These are phyloP conservation scores for Eupeodes luniger DNA, from an alignment of 2,888 invertebrate species.

Conservation along the genomic window DNA sequence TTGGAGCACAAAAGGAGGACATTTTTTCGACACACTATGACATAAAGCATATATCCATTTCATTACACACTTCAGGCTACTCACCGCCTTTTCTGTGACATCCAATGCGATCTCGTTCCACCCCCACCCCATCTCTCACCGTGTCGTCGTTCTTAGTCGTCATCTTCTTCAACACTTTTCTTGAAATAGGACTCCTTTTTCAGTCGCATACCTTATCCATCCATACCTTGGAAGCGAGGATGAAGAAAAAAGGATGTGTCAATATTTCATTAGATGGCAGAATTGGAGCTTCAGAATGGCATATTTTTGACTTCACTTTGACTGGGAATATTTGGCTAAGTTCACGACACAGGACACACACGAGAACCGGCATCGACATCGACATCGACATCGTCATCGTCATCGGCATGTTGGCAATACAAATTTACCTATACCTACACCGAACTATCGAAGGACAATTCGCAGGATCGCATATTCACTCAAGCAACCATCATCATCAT, in stretches of 20 bases:
- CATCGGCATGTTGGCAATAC: background rate
- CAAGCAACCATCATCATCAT: conserved; percentile 1
- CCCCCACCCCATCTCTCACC: background rate
- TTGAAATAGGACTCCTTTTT: conserved; percentile 39
- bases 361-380: background rate
- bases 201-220: background rate
- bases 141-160: too few relatives aligned
- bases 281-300: conserved; percentile 34
- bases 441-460: conserved; percentile 39
- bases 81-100: conserved; percentile 50
- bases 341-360: conserved; percentile 38
- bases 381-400: too few relatives aligned
- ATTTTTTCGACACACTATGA: conserved; percentile 67
- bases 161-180: too few relatives aligned
- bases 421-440: conserved; percentile 13
- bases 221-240: conserved; percentile 2
- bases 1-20: conserved; percentile 53
- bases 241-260: conserved; percentile 51
- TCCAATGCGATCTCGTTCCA: background rate
- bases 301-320: conserved; percentile 51
- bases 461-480: conserved; percentile 23
- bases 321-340: conserved; percentile 50
- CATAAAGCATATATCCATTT: conserved; percentile 74
- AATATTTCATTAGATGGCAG: conserved; percentile 71
- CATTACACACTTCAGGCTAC: conserved; percentile 52